Evolutionary conservation across 2,797 vertebrate species (phyloP).

Genomic region (Macropus fuliginosus): DNA sequence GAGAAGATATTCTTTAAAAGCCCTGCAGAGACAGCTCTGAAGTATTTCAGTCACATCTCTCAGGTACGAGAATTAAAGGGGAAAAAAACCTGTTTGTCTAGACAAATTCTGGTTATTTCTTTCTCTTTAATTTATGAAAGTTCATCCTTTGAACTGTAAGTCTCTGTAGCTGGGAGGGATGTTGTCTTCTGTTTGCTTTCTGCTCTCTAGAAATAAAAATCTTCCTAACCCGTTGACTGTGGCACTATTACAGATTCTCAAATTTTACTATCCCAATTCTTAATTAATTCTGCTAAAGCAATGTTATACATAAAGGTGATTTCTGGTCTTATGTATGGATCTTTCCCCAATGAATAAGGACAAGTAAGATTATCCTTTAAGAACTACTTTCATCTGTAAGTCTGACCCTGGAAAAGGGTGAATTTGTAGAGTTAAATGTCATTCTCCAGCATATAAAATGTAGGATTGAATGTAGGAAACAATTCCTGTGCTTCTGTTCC

Average conservation of each 20-base stretch:
- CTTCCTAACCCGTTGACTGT: slow-evolving; percentile 56
- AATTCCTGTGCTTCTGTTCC: slow-evolving; percentile 46
- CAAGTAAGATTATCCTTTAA: slow-evolving; percentile 45
- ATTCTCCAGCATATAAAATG: slow-evolving; percentile 30
- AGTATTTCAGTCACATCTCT: slow-evolving; percentile 87
- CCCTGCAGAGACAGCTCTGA: slow-evolving; percentile 87
- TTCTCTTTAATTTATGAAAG: slow-evolving; percentile 42
- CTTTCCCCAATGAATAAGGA: slow-evolving; percentile 10
- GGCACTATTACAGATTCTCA: slow-evolving; percentile 31
- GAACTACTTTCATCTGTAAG: slow-evolving; percentile 32
- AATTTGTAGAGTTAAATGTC: slow-evolving; percentile 22
- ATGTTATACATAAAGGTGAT: slow-evolving; percentile 7
- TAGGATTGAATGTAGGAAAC: slow-evolving; percentile 28
- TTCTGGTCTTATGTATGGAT: slow-evolving; percentile 30
- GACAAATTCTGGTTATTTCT: slow-evolving; percentile 30
- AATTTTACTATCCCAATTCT: slow-evolving; percentile 53
- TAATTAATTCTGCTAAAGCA: slow-evolving; percentile 21
- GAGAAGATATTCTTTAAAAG: slow-evolving; percentile 92
- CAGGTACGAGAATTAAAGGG: slow-evolving; percentile 85
- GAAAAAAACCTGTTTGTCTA: slow-evolving; percentile 43
- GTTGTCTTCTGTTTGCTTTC: slow-evolving; percentile 37
- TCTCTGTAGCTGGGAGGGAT: slow-evolving; percentile 36
- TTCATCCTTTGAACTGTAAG: slow-evolving; percentile 41
- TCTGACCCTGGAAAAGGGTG: slow-evolving; percentile 27
- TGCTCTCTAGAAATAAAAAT: slow-evolving; percentile 49